A percentile compares a stretch with the other conserved stretches of the same genome.
These are phyloP conservation scores for Enhydra lutris DNA, from an alignment of 2,113 vertebrate species.

Conservation along the genomic window DNA sequence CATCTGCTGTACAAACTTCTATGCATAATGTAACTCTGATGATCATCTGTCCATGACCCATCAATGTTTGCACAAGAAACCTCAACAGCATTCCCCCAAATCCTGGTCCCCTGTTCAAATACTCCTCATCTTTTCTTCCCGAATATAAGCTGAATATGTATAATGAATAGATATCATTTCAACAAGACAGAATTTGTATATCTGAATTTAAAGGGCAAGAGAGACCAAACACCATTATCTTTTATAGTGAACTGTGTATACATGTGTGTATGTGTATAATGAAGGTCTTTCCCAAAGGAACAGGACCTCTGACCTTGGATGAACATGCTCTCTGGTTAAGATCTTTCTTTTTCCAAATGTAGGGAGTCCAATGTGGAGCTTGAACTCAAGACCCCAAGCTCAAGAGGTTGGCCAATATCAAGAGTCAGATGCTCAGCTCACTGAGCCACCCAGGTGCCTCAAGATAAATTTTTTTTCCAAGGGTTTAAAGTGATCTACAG, in stretches of 20 bases:
- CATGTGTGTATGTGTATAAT: background rate
- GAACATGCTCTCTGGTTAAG: background rate
- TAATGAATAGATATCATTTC: conserved; percentile 18
- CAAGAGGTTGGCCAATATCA: background rate
- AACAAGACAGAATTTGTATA: conserved; percentile 1
- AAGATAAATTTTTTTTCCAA: background rate
- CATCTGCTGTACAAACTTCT: background rate
- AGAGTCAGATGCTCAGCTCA: background rate
- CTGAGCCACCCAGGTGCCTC: background rate
- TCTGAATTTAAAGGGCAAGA: background rate
- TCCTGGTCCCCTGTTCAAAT: background rate
- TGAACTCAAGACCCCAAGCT: background rate
- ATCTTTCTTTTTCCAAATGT: background rate
- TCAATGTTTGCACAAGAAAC: background rate
- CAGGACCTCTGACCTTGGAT: background rate
- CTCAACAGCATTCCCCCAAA: background rate
- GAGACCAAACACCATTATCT: background rate
- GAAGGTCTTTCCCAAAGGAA: background rate
- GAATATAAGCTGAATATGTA: background rate
- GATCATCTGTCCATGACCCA: background rate
- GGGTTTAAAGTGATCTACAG: background rate
- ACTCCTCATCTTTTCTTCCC: background rate
- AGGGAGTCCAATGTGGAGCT: background rate
- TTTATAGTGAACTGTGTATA: background rate
- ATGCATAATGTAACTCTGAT: background rate